These are phyloP conservation scores for Pristionchus japonicus DNA, from an alignment of 2,888 invertebrate genomes.

Conservation along the genomic window DNA sequence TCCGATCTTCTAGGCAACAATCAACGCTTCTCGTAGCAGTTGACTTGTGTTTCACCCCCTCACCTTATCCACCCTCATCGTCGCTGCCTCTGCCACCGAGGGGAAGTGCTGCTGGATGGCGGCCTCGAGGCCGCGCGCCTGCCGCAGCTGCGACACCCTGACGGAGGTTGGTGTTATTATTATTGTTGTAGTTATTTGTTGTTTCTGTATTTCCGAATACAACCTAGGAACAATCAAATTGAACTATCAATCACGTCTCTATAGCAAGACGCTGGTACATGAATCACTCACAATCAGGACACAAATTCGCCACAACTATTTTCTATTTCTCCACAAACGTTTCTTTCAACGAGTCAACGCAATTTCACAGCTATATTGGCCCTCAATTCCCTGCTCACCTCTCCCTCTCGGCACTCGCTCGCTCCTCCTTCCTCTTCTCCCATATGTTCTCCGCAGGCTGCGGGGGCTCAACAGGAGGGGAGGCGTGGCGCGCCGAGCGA, in stretches of 20 bases:
- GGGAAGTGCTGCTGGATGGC: conserved; percentile 64
- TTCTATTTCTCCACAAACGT: too few species aligned
- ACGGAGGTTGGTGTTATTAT: too few species aligned
- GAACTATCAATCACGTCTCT: too few species aligned
- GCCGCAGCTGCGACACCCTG: not conserved
- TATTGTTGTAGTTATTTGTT: too few species aligned
- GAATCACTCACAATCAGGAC: too few species aligned
- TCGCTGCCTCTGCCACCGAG: conserved; percentile 55
- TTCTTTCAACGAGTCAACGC: too few species aligned
- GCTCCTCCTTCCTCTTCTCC: conserved; percentile 71
- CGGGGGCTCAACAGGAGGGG: not conserved
- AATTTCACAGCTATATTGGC: not conserved
- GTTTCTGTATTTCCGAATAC: too few species aligned
- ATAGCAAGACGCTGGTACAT: too few species aligned
- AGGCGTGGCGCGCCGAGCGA: not conserved
- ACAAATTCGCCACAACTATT: too few species aligned
- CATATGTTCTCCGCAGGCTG: conserved; percentile 68
- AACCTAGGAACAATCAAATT: too few species aligned
- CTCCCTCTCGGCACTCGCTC: conserved; percentile 64
- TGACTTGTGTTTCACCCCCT: not conserved
- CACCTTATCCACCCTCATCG: conserved; percentile 59
- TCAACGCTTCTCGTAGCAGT: not conserved
- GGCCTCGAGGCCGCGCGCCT: conserved; percentile 52
- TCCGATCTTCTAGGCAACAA: not conserved
- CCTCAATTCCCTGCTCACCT: conserved; percentile 48